Base-by-base conservation (phyloP, 2,888 invertebrate species). In the Eupsilia transversa region DNA sequence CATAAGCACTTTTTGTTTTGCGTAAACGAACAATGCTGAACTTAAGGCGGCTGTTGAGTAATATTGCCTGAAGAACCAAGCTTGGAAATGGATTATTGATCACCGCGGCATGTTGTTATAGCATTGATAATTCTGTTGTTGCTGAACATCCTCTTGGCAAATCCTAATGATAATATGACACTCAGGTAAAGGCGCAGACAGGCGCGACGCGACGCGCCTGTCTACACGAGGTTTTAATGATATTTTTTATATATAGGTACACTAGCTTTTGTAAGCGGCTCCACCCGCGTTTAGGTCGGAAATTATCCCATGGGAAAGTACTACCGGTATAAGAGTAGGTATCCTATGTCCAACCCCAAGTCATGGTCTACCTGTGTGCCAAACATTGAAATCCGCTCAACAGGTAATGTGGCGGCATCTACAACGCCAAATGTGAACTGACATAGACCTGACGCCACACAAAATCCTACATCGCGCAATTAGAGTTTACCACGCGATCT, bases 61-160 rank as follows among this genome's bases (percentile, higher is more conserved):
- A 73, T 30, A 59, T 59, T 41, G 10, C 49, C 17, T 41, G 30
- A 52, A 75, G 12, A 41, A 12, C 17, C 4, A 69, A 23, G 20
- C n/a, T 74, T 30, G 14, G 0, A 38, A 74, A 38, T 30, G n/a
- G 38, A 30, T 71, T 41, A 38, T 38, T 57, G 43, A 74, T 38
- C 38, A 56, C 12, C n/a, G 2, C 6, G 35, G 12, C 23, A 30
- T 70, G 23, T 35, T 35, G 67, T 70, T 38, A 52, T 41, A 41
- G 30, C 30, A 70, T n/a, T 41, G 9, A 1, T 71, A 33, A 52
- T 30, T 30, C 70, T 41, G 12, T 49, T 70, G 52, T 52, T 70
- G 17, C 3, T 5, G 10, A 74, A 60, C 4, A 73, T 17, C 7
- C 20, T 49, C 10, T 20, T 65, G 27, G 10, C 6, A n/a, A 43